A percentile compares a stretch with the other conserved stretches of the same genome.
phyloP scores from a whole-genome alignment of 1,140 invertebrate genomes.

The Anastrepha ludens region DNA sequence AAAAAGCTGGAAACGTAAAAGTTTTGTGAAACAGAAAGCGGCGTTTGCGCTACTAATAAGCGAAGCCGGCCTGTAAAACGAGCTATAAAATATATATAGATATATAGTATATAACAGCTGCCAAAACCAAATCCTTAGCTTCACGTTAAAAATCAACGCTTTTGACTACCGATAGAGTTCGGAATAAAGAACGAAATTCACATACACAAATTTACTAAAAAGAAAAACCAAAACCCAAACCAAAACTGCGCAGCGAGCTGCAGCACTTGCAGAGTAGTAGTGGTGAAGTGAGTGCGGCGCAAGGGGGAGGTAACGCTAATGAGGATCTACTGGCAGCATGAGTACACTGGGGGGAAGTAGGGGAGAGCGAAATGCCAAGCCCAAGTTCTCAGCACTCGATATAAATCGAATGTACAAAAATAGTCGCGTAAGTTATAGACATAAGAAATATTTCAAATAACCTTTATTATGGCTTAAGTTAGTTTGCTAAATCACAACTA shows the following conservation, averaged over 20 bases:
- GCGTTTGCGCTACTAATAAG: no score
- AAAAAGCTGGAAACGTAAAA: neutral
- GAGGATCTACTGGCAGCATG: conserved; percentile 83
- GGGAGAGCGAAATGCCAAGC: conserved; percentile 81
- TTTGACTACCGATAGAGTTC: neutral
- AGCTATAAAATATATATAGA: neutral
- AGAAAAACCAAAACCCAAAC: conserved; percentile 11
- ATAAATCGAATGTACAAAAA: conserved; percentile 97
- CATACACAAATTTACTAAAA: neutral
- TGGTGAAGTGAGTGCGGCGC: conserved; percentile 64
- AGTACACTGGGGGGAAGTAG: conserved; percentile 94
- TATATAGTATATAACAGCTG: neutral
- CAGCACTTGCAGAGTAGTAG: conserved; percentile 53
- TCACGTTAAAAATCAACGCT: neutral
- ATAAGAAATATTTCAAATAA: neutral
- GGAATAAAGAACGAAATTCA: neutral
- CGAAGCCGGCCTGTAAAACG: neutral
- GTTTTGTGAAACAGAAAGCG: conserved; percentile 10
- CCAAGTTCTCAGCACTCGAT: conserved; percentile 96
- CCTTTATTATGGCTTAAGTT: no score
- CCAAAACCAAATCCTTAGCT: conserved; percentile 23
- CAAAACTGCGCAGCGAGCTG: conserved; percentile 13
- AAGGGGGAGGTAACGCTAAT: conserved; percentile 74
- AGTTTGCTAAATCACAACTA: no score
- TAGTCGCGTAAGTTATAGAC: conserved; percentile 82